Evolutionary conservation across 2,797 vertebrate genomes (phyloP), one percentile per base, ranked within the genome.

Genomic region (Lagodon rhomboides): DNA sequence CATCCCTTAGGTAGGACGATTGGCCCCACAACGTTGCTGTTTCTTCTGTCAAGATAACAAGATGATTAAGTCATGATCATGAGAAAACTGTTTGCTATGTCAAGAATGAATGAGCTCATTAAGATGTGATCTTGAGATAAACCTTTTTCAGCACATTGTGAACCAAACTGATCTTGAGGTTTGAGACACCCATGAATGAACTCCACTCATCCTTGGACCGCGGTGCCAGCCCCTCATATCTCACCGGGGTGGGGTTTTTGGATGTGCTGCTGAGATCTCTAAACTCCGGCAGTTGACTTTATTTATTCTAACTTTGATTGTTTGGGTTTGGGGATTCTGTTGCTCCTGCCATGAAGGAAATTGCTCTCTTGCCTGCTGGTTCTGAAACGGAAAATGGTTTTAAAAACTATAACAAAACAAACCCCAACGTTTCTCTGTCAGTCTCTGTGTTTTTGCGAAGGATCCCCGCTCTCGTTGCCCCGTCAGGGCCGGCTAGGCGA

Each of bases 281-380:
- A 85, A 89, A 91, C 84, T 87, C 75, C 3, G 3, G 80, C 85
- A 85, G 86, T 87, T 81, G 47, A 73, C 88, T 89, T 91, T 93
- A 93, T 92, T 92, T 93, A 85, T 92, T 91, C 83, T 89, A 89
- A 91, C 68, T 73, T 38, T 82, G 85, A 88, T 88, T 94, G 91
- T 94, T 94, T 94, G 91, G 89, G 88, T 94, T 94, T 87, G 73
- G 43, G 73, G 83, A 92, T 91, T 92, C 86, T 86, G 84, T 89
- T 87, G 87, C 87, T 84, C 62, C 76, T 77, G 75, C 86, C 71
- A 71, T 43, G 72, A 87, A 87, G 93, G 93, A 94, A 93, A 92
- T 92, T 85, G 86, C 86, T 92, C 81, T 83, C 78, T 84, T 77
- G 83, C 86, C 84, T 80, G 73, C 83, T 78, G 85, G 71, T 91